These are phyloP conservation scores for Pagrus major DNA, from an alignment of 2,113 vertebrate genomes.

Conservation along the genomic window DNA sequence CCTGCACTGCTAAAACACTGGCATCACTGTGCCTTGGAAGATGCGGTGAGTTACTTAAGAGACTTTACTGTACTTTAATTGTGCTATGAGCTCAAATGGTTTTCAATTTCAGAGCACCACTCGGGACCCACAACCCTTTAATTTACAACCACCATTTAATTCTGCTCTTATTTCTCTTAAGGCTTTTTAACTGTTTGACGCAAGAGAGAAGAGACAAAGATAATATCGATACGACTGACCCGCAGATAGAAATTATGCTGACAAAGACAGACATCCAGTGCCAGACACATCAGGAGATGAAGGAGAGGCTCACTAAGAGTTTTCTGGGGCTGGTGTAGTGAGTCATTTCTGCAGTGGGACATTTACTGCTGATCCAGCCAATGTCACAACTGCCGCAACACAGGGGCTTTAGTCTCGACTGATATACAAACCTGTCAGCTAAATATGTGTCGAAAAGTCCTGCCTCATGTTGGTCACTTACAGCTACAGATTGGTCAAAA, in stretches of 20 bases:
- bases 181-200: not conserved
- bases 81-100: not conserved
- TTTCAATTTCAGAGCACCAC: not conserved
- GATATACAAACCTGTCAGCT: not conserved
- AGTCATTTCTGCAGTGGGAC: constrained; percentile 54
- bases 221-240: not conserved
- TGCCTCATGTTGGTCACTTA: not conserved
- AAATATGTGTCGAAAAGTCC: not conserved
- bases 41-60: not conserved
- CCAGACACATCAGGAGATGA: not conserved
- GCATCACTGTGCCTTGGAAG: not conserved
- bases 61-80: not conserved
- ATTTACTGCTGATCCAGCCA: constrained; percentile 41
- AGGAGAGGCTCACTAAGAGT: not conserved
- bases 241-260: not conserved
- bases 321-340: not conserved
- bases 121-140: not conserved
- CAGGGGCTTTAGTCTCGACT: not conserved
- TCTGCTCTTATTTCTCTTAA: not conserved
- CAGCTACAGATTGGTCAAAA: constrained; percentile 25
- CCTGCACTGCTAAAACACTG: not conserved
- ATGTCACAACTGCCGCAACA: not conserved
- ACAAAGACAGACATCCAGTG: not conserved
- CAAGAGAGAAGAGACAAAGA: not conserved
- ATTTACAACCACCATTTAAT: constrained; percentile 3